These are phyloP conservation scores for Chironomus striatipennis DNA, from an alignment of 1,140 invertebrate genomes.

Conservation along the genomic window DNA sequence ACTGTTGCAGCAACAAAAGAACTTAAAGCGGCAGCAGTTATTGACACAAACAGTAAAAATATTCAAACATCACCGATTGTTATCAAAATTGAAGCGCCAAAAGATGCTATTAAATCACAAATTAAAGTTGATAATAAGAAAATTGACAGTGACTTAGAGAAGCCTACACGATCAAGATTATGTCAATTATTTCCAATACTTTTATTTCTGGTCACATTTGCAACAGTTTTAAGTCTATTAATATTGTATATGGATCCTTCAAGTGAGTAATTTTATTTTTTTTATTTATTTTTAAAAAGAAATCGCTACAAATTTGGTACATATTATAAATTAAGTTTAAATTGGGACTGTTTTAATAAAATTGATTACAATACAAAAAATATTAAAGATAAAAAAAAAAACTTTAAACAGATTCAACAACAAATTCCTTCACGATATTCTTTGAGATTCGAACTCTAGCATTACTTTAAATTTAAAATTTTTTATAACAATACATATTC, in stretches of 20 bases:
- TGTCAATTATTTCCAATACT: conserved; percentile 49
- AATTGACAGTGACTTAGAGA: neutral
- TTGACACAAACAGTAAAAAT: conserved; percentile 4
- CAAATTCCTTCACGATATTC: too few relatives aligned
- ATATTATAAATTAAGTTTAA: neutral
- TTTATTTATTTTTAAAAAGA: neutral
- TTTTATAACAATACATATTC: too few relatives aligned
- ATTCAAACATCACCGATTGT: neutral
- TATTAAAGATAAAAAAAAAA: too few relatives aligned
- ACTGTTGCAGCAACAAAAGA: neutral
- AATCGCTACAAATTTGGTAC: neutral
- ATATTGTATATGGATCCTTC: conserved; percentile 58
- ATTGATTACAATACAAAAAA: too few relatives aligned
- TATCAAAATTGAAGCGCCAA: conserved; percentile 12
- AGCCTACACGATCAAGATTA: conserved; percentile 33
- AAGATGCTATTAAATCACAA: neutral
- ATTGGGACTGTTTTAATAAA: too few relatives aligned
- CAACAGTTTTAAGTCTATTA: conserved; percentile 54
- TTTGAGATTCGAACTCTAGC: too few relatives aligned
- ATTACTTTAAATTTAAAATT: too few relatives aligned
- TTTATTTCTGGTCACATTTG: conserved; percentile 54
- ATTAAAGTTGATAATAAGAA: neutral
- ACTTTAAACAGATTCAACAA: too few relatives aligned
- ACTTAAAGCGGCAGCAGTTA: neutral
- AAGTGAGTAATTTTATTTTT: conserved; percentile 40